Evolutionary conservation across 2,113 vertebrate species (phyloP), one percentile per base, ranked within the genome.

Genomic region (Rhombomys opimus): DNA sequence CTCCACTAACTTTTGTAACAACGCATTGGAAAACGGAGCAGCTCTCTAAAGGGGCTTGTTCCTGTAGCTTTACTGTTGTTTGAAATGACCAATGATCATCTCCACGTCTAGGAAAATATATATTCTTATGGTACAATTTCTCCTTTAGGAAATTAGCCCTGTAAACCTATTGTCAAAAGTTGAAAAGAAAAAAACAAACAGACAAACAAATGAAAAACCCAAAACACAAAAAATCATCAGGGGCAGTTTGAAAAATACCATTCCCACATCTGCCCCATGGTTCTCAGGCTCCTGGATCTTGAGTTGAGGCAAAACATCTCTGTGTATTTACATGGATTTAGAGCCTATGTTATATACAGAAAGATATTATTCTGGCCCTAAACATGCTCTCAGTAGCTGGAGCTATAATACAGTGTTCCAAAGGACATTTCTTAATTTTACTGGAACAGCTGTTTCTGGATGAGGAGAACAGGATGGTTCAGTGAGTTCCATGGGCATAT

Each of bases 381-480:
- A 91, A 95, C 95, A 38, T 67, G 63, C 38, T 93, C n/a, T 94
- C 68, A 95, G 92, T 95, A 97, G 86, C 89, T 97, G 95, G 81
- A 95, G 50, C 81, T 77, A 75, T 97, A 93, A 95, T 15, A 87
- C 84, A 90, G 38, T 67, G 82, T 96, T 97, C 93, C 92, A 97
- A 96, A 95, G 90, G 41, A 86, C 89, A 70, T 97, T 97, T 68
- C 22, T 52, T 93, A 95, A 96, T 97, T 97, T 97, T 95, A 96
- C 88, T 96, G 96, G 94, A 73, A 86, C 94, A 93, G 95, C 97
- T 98, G 96, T 97, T 97, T 97, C 77, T 72, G 89, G 81, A 93
- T 92, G 77, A 95, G 25, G 78, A 17, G n/a, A 92, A 90, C 76
- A 87, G 76, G 50, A 90, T 52, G 59, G 86, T n/a, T 59, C 54